Conservation (phyloP, 2,797 vertebrate genomes). For the Enteromius anoplus region DNA sequence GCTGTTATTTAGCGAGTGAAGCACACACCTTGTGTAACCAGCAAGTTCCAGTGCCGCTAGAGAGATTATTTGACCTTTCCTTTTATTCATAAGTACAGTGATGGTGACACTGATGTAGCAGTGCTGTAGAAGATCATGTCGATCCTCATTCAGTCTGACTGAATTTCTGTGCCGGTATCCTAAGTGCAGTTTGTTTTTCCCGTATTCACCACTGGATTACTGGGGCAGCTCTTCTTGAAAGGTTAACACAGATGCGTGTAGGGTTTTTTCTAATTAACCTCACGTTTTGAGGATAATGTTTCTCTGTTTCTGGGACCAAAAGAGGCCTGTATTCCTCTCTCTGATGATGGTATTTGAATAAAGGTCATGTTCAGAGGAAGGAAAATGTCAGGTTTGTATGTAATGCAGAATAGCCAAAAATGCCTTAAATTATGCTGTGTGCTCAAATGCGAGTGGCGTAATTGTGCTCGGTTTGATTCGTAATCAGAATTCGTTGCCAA, state of each 20-base stretch:
- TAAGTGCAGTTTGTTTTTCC: slow-evolving; percentile 36
- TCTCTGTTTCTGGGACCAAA: slow-evolving; percentile 27
- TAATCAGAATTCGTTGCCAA: slow-evolving; percentile 31
- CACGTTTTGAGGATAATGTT: slow-evolving; percentile 31
- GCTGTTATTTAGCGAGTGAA: slow-evolving; percentile 31
- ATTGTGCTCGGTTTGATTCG: slow-evolving; percentile 25
- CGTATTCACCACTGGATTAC: slow-evolving; percentile 28
- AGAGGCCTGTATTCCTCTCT: slow-evolving; percentile 44
- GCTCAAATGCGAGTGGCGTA: neutral
- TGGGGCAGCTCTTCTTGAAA: slow-evolving; percentile 41
- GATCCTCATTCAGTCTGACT: slow-evolving; percentile 18
- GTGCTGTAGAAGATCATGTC: slow-evolving; percentile 20
- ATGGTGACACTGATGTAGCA: slow-evolving; percentile 9
- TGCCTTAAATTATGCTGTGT: slow-evolving; percentile 3
- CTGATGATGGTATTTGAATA: slow-evolving; percentile 60
- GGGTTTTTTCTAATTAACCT: slow-evolving; percentile 40
- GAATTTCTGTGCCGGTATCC: slow-evolving; percentile 4
- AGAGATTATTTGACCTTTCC: slow-evolving; percentile 39
- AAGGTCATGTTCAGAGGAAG: slow-evolving; percentile 58
- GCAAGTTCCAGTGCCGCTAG: slow-evolving; percentile 16
- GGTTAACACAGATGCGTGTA: slow-evolving; percentile 19
- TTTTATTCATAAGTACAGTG: slow-evolving; percentile 18
- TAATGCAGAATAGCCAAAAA: slow-evolving; percentile 32
- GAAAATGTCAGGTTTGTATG: slow-evolving; percentile 56
- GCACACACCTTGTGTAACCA: slow-evolving; percentile 16